Base-by-base conservation (phyloP, 2,888 invertebrate genomes). In the Eupeodes luniger region DNA sequence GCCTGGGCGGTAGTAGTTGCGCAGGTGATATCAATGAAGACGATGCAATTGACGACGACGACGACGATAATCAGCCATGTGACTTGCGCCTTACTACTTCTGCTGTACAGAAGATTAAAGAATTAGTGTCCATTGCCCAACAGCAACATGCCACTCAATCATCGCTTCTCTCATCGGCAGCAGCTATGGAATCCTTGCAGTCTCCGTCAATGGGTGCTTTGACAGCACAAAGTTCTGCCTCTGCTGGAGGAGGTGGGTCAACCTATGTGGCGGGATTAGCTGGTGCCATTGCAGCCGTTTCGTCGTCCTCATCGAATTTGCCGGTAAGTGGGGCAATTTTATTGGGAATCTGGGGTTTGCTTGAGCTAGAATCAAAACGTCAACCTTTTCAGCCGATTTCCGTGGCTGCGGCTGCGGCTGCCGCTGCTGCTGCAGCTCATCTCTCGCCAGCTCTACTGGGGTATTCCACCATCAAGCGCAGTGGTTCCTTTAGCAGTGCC, bases 51-150 rank as follows among this genome's bases (percentile, higher is more conserved):
- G 91, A 90, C 19, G 90, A 90, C 19, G 90, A 90, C 12, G 89
- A 90, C 64, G 91, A 91, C 78, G 91, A 91, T 87, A 92, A 92
- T 84, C 83, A 94, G 85, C 94, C 94, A 12, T 94, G 92, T 90
- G 94, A 94, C 91, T 90, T 94, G 86, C 91, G 93, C 59, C 90
- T 93, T 59, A 91, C 90, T 51, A 90, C 91, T 44, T 90, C 90
- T 80, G 91, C 91, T 89, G 91, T 89, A 89, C 89, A 89, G 19
- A 90, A 90, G 55, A 91, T 93, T 81, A 92, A 91, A 69, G 90
- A 92, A 88, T 80, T 93, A 72, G 92, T 91, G 27, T 91, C 92
- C 75, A 91, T 92, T 83, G 91, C 91, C n/a, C 79, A 92, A 79
- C 91, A 91, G 14, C 91, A 14, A 64, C 83, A 84, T 11, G 76